These are phyloP conservation scores for Galerucella calmariensis DNA, from an alignment of 2,888 invertebrate species.

Conservation along the genomic window DNA sequence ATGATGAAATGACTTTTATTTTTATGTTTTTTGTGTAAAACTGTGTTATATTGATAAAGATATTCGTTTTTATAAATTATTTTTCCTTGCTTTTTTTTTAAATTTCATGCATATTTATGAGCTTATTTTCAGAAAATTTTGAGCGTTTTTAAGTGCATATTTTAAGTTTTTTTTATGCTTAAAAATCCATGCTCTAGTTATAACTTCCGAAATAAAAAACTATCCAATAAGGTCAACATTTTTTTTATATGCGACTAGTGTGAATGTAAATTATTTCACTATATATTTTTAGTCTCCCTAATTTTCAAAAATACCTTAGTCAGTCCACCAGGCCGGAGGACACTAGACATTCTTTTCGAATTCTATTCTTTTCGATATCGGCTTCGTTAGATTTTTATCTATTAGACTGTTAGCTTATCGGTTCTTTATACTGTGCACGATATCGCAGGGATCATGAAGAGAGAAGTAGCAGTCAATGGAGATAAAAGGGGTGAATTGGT, in stretches of 20 bases:
- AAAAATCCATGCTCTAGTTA: too few species aligned
- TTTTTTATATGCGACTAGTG: not conserved
- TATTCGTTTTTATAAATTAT: too few species aligned
- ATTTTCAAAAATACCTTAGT: constrained; percentile 15
- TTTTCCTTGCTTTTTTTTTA: too few species aligned
- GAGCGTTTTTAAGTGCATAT: too few species aligned
- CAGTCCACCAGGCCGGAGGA: constrained; percentile 11
- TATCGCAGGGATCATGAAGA: constrained; percentile 33
- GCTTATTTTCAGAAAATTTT: too few species aligned
- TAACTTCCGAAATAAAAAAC: too few species aligned
- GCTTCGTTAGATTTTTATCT: constrained; percentile 34
- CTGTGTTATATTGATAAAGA: too few species aligned
- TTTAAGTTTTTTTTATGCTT: too few species aligned
- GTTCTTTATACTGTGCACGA: constrained; percentile 37
- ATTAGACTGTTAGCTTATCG: constrained; percentile 38
- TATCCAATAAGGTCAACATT: too few species aligned
- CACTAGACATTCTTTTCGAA: constrained; percentile 23
- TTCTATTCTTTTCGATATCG: constrained; percentile 28
- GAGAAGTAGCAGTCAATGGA: constrained; percentile 33
- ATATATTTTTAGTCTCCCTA: not conserved
- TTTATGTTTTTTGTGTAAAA: too few species aligned
- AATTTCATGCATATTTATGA: too few species aligned
- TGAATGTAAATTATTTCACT: not conserved
- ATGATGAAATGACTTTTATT: too few species aligned
- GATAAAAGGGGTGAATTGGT: constrained; percentile 35